Base-by-base conservation (phyloP, 2,113 vertebrate genomes). In the Arothron firmamentum region DNA sequence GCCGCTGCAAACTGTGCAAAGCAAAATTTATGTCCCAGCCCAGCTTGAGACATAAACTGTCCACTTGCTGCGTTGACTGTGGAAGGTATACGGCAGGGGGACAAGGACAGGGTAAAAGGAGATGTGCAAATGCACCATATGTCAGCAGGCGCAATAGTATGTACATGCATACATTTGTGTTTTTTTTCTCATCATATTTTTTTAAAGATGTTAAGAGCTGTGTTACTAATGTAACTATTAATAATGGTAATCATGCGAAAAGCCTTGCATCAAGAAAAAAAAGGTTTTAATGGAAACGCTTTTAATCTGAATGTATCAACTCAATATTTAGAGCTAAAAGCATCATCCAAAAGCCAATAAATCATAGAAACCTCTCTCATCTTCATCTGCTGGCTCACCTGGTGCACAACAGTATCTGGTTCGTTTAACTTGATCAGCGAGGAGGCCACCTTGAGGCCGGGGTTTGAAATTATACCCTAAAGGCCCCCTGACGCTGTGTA, bases 381-480 rank as follows among this genome's bases (percentile, higher is more conserved):
- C 12, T 38, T 28, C 4, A 45, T 72, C 58, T 31, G 43, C 78
- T 45, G 57, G 62, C 72, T 83, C 70, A 79, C 75, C 67, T 81
- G 82, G 68, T 79, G 69, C 75, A 52, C 68, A 59, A 11, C 65
- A 59, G 52, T 52, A 70, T 62, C 66, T 6, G 62, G 51, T 71
- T 55, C 60, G 42, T 65, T 70, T 87, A 85, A 84, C 68, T 51
- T 59, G 69, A 83, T 84, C 72, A 81, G 79, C 28, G 59, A 67
- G 12, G 55, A 79, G 68, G 68, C 75, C 70, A 53, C 60, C 74
- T 71, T 62, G 41, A 63, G 79, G 79, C 71, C 69, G 28, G 5
- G 3, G 53, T 62, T 73, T 65, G 16, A 78, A 75, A 75, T 70
- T 73, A 55, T 77, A 56, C 16, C 60, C 74, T 50, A 19, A 16